phyloP scores from a whole-genome alignment of 2,113 vertebrate species.

The Chaetodon auriga region DNA sequence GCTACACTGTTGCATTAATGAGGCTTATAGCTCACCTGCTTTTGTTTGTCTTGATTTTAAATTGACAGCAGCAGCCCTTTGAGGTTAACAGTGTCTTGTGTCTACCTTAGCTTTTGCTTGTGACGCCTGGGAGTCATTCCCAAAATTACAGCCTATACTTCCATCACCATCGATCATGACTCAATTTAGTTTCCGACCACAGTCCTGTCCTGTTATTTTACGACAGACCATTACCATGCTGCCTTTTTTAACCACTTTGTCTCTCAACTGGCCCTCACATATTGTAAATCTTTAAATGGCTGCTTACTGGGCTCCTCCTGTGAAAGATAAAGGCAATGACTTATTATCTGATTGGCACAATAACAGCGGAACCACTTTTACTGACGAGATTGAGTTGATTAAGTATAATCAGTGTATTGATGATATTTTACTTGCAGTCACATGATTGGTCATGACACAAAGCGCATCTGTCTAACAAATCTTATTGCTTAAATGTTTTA shows the following conservation, averaged over 20 bases:
- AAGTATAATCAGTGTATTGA: slow-evolving; percentile 21
- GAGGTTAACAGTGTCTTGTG: slow-evolving; percentile 39
- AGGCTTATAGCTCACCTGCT: slow-evolving; percentile 56
- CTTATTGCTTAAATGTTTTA: background rate
- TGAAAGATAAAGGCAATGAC: background rate
- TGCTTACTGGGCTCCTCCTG: background rate
- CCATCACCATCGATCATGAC: slow-evolving; percentile 2
- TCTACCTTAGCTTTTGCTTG: background rate
- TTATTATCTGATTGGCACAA: slow-evolving; percentile 16
- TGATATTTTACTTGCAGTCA: slow-evolving; percentile 8
- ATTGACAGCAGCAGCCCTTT: slow-evolving; percentile 25
- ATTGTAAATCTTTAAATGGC: slow-evolving; percentile 24
- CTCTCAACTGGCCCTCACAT: background rate
- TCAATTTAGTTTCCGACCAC: slow-evolving; percentile 14
- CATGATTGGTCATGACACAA: background rate
- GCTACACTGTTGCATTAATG: slow-evolving; percentile 65
- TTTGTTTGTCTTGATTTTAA: slow-evolving; percentile 58
- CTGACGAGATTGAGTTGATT: slow-evolving; percentile 10
- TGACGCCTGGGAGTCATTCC: slow-evolving; percentile 31
- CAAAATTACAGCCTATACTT: slow-evolving; percentile 36
- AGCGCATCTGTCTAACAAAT: slow-evolving; percentile 1
- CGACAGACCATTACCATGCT: slow-evolving; percentile 3
- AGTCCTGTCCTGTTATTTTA: slow-evolving; percentile 32
- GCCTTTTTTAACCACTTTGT: slow-evolving; percentile 18
- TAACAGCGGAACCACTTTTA: slow-evolving; percentile 20